A percentile compares a stretch with the other conserved stretches of the same genome.
Conservation (phyloP, 2,888 invertebrate species). For the Vandiemenella viatica region DNA sequence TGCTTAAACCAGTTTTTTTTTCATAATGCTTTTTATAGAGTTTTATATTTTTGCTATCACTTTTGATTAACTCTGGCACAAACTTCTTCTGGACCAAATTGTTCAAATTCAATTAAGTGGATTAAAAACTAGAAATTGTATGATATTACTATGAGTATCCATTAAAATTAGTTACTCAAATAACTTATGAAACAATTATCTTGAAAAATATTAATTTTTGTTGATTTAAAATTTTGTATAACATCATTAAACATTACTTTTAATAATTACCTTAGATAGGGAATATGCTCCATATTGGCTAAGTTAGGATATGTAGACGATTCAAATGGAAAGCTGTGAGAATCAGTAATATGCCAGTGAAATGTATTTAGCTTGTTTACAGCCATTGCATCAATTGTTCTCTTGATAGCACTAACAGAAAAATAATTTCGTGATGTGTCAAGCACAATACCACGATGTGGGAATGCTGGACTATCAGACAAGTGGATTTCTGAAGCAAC, state of each 20-base stretch:
- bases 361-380: constrained; percentile 82
- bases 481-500: constrained; percentile 46
- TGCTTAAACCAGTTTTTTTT: no score
- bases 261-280: constrained; percentile 36
- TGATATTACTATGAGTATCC: no score
- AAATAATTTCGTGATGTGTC: constrained; percentile 74
- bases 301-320: constrained; percentile 56
- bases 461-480: constrained; percentile 66
- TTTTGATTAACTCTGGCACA: no score
- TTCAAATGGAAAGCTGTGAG: constrained; percentile 84
- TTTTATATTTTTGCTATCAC: no score
- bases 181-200: no score
- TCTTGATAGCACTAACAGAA: constrained; percentile 51
- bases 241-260: background rate
- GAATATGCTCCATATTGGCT: constrained; percentile 65
- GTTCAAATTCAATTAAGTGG: no score
- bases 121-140: no score
- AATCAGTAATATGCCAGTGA: constrained; percentile 91
- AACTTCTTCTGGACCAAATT: no score
- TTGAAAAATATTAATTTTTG: no score
- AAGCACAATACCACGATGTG: constrained; percentile 73
- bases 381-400: constrained; percentile 77
- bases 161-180: no score
- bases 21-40: no score
- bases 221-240: no score